Evolutionary conservation across 2,888 invertebrate species (phyloP).

Genomic region (Neelides folsomi): DNA sequence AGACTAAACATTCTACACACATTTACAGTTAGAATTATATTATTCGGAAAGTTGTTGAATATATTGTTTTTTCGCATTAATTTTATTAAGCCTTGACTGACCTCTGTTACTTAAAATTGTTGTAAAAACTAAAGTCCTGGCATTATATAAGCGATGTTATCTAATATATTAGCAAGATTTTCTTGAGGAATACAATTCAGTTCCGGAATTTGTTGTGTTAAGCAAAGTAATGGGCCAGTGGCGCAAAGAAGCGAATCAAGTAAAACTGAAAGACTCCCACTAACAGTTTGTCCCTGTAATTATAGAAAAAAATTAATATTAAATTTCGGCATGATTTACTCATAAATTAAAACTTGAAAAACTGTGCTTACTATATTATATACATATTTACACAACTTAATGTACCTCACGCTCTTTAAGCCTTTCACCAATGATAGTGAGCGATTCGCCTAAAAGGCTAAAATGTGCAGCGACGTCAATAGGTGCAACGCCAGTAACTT

Average conservation of each 20-base stretch:
- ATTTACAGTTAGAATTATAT: too few relatives aligned
- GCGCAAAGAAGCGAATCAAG: constrained; percentile 85
- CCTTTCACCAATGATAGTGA: constrained; percentile 82
- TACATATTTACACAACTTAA: not conserved
- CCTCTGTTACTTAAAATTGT: too few relatives aligned
- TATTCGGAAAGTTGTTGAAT: too few relatives aligned
- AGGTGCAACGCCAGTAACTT: constrained; percentile 60
- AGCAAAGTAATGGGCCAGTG: constrained; percentile 70
- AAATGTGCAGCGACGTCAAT: constrained; percentile 86
- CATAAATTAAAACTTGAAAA: not conserved
- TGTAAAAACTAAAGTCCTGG: constrained; percentile 60
- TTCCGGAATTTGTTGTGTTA: constrained; percentile 70
- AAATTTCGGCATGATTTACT: not conserved
- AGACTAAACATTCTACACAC: too few relatives aligned
- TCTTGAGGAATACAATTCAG: constrained; percentile 50
- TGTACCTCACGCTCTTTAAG: constrained; percentile 77
- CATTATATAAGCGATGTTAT: constrained; percentile 93
- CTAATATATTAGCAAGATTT: constrained; percentile 54
- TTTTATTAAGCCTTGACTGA: too few relatives aligned
- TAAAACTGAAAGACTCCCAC: constrained; percentile 82
- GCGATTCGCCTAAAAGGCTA: constrained; percentile 78
- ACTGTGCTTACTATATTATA: constrained; percentile 4
- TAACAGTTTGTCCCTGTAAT: constrained; percentile 77
- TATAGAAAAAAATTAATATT: constrained; percentile 7
- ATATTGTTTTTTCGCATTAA: too few relatives aligned